A percentile compares a stretch with the other conserved stretches of the same genome.
phyloP scores from a whole-genome alignment of 1,140 invertebrate species.

The Vollenhovia emeryi region DNA sequence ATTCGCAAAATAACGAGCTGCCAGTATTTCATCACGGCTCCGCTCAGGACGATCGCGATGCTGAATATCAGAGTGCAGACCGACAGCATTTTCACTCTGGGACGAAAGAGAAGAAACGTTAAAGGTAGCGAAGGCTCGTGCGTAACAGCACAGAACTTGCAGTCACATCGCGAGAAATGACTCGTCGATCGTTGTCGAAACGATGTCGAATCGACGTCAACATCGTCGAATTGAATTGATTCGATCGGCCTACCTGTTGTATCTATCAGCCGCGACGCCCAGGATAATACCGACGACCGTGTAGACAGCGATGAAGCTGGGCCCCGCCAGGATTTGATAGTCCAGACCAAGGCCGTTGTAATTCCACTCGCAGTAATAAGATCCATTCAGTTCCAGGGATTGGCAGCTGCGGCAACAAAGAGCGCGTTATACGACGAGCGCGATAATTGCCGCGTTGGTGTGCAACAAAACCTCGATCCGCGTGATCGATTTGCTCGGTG shows the following conservation, averaged over 20 bases:
- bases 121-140: no score
- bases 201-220: no score
- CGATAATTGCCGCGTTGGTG: conserved; percentile 1
- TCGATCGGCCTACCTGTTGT: conserved; percentile 83
- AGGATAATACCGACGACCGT: conserved; percentile 94
- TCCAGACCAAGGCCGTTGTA: conserved; percentile 96
- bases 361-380: conserved; percentile 94
- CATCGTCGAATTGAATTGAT: not conserved
- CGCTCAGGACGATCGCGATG: conserved; percentile 92
- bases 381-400: conserved; percentile 89
- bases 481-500: not conserved
- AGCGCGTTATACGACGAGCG: not conserved
- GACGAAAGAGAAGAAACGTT: conserved; percentile 39
- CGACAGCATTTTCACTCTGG: conserved; percentile 90
- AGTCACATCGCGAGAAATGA: no score
- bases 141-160: no score
- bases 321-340: conserved; percentile 96
- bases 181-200: no score
- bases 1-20: conserved; percentile 94
- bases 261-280: conserved; percentile 94
- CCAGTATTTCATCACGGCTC: conserved; percentile 95
- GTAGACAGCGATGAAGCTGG: conserved; percentile 96
- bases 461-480: not conserved
- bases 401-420: conserved; percentile 86
- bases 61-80: conserved; percentile 93